Conservation (phyloP, 2,113 vertebrate species). For the Eulemur rufifrons region DNA sequence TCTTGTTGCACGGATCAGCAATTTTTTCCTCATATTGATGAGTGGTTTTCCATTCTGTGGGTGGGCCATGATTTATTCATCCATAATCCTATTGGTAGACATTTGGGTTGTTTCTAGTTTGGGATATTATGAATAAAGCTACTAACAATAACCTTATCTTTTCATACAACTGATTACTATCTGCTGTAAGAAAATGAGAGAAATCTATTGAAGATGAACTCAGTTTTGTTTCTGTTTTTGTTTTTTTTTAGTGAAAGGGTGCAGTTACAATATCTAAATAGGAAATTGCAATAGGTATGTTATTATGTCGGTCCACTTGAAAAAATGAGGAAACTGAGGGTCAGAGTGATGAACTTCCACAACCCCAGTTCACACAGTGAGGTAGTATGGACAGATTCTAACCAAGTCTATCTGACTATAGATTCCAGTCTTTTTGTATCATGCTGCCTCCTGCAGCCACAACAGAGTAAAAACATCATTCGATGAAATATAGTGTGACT, state of each 20-base stretch:
- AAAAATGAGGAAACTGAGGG: not conserved
- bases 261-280: not conserved
- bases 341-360: not conserved
- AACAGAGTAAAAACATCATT: slow-evolving; percentile 33
- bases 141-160: not conserved
- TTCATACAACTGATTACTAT: not conserved
- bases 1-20: not conserved
- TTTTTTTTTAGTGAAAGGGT: not conserved
- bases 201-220: not conserved
- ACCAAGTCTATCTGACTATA: not conserved
- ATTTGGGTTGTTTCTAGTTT: not conserved
- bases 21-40: not conserved
- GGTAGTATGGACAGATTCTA: not conserved
- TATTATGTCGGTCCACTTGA: not conserved
- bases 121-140: not conserved
- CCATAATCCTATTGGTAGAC: not conserved
- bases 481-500: not conserved
- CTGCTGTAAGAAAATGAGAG: not conserved
- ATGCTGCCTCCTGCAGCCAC: slow-evolving; percentile 69
- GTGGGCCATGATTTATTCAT: not conserved
- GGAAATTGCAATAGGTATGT: not conserved
- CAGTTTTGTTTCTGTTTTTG: not conserved
- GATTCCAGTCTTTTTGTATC: not conserved
- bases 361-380: not conserved
- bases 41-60: not conserved